Evolutionary conservation across 2,113 vertebrate genomes (phyloP).

Genomic region (Alethe castanea): DNA sequence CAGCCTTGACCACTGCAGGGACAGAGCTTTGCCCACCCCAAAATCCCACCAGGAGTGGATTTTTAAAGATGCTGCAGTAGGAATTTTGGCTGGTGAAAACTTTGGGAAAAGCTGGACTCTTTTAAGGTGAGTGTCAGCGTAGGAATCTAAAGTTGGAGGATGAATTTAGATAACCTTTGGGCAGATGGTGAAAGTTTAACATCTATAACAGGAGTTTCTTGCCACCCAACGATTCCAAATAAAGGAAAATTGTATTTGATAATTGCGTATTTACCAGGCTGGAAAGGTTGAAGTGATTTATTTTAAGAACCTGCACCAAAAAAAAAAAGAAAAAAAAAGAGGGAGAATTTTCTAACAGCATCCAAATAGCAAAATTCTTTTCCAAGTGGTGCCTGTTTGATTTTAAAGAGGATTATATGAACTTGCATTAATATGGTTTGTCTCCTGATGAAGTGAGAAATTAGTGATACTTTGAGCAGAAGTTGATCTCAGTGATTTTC

Average conservation of each 20-base stretch:
- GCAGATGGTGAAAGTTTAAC: slow-evolving; percentile 27
- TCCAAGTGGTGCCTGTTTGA: background rate
- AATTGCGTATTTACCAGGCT: slow-evolving; percentile 21
- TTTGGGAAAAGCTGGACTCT: background rate
- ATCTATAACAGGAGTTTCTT: background rate
- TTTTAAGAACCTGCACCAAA: slow-evolving; percentile 3
- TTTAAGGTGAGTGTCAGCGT: background rate
- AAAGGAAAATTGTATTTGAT: background rate
- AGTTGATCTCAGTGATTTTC: background rate
- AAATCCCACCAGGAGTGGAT: background rate
- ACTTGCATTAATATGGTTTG: background rate
- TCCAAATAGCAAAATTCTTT: background rate
- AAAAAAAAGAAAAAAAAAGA: background rate
- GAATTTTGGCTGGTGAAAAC: background rate
- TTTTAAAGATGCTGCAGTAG: background rate
- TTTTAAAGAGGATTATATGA: background rate
- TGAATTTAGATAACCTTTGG: slow-evolving; percentile 16
- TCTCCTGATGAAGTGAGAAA: background rate
- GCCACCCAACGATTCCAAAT: background rate
- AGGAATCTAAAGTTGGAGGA: background rate
- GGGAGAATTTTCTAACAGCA: background rate
- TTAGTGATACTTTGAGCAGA: background rate
- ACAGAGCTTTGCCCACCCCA: background rate
- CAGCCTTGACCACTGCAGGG: background rate
- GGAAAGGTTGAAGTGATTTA: slow-evolving; percentile 36